Evolutionary conservation across 2,888 invertebrate species (phyloP), one percentile per base, ranked within the genome.

Genomic region (Hydroisotoma schaefferi): DNA sequence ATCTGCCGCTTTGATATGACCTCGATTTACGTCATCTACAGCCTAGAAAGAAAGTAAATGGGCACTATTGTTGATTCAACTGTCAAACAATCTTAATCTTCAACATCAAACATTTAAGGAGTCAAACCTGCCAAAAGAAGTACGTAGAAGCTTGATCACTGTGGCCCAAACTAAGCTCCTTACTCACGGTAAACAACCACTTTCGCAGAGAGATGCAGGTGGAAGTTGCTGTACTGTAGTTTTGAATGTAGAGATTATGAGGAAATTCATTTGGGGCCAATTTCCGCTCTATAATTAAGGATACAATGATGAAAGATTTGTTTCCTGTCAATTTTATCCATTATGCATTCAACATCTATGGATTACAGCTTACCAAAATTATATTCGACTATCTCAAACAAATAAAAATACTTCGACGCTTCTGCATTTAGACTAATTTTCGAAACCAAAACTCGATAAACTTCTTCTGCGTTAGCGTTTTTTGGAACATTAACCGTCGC

Each of bases 231-330:
- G 98, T 98, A 69, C 94, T 94, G 77, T 98, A 99, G 80, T 99
- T 99, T 80, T 98, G 97, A 73, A 99, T 94, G 81, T 99, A 99
- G 68, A 99, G 82, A 74, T 94, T 91, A 80, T 99, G 98, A 0
- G 98, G 98, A 73, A 92, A 90, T 80, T 99, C 99, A 76, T 88
- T 87, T 1, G 90, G 86, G 73, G 90, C 90, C 63, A 99, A 80
- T 79, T 95, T 95, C 57, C 98, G 85, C 77, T 97, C 95, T 92
- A 80, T n/a, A 80, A 15, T 18, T 20, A 40, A 10, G 8, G 47
- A 59, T 38, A 22, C 3, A 55, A 26, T 37, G 20, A 29, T 22
- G 20, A 49, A 28, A 40, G 26, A 56, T 26, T 20, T 27, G 25
- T n/a, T 20, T 37, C 12, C 26, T 2, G 20, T 53, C 18, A 54